phyloP scores from a whole-genome alignment of 2,888 invertebrate species.

The Rhogogaster chlorosoma region DNA sequence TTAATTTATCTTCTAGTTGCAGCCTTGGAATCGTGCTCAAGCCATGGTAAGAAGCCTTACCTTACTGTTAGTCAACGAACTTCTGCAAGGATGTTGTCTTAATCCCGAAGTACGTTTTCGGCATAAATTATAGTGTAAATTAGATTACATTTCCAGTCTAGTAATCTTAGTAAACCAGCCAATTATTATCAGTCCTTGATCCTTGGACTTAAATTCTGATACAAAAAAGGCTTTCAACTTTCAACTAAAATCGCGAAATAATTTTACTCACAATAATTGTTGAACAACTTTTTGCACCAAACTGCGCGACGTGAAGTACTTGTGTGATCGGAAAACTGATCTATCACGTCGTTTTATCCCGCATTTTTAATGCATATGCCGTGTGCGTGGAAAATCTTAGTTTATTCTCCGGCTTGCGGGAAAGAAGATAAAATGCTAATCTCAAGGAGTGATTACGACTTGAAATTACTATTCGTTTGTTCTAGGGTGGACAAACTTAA shows the following conservation, averaged over 20 bases:
- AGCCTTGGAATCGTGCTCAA: slow-evolving; percentile 38
- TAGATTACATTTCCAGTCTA: slow-evolving; percentile 29
- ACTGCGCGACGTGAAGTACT: neutral
- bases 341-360: neutral
- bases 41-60: slow-evolving; percentile 40
- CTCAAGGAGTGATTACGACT: neutral
- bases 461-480: neutral
- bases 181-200: neutral
- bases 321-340: neutral
- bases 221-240: neutral
- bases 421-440: slow-evolving; percentile 7
- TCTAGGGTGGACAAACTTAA: neutral
- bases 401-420: neutral
- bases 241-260: neutral
- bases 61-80: slow-evolving; percentile 30
- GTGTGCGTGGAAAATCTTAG: neutral
- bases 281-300: neutral
- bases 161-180: slow-evolving; percentile 2
- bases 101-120: slow-evolving; percentile 39
- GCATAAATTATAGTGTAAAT: slow-evolving; percentile 37
- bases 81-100: slow-evolving; percentile 31
- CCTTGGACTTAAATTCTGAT: neutral
- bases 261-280: neutral
- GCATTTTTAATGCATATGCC: neutral
- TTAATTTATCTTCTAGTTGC: slow-evolving; percentile 34